phyloP scores from a whole-genome alignment of 2,888 invertebrate species.

The Helobdella robusta region DNA sequence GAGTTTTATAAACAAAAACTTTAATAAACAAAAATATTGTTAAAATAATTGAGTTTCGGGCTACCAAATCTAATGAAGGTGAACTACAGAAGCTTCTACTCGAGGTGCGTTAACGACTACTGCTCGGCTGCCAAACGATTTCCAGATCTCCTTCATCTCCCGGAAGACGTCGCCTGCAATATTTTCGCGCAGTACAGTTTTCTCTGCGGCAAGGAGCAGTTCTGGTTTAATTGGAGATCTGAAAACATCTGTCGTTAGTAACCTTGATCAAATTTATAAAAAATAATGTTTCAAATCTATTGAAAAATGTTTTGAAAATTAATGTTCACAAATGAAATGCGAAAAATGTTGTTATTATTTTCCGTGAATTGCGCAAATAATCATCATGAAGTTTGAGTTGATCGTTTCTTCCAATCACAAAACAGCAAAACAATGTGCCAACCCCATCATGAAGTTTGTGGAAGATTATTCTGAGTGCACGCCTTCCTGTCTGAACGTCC shows the following conservation, averaged over 20 bases:
- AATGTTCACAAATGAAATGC: too few relatives aligned
- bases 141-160: background rate
- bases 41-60: too few relatives aligned
- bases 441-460: conserved; percentile 11
- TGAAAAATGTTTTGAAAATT: too few relatives aligned
- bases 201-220: conserved; percentile 13
- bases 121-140: conserved; percentile 3
- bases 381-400: too few relatives aligned
- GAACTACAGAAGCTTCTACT: conserved; percentile 24
- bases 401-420: too few relatives aligned
- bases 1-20: too few relatives aligned
- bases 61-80: too few relatives aligned
- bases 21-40: too few relatives aligned
- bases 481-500: conserved; percentile 3
- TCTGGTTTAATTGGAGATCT: conserved; percentile 12
- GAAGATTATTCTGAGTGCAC: conserved; percentile 14
- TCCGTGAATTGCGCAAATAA: too few relatives aligned
- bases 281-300: too few relatives aligned
- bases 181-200: conserved; percentile 16
- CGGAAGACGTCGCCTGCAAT: conserved; percentile 4
- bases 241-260: conserved; percentile 18
- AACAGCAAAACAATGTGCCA: conserved; percentile 4
- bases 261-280: too few relatives aligned
- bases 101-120: conserved; percentile 25
- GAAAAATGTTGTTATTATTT: too few relatives aligned